Base-by-base conservation (phyloP, 23 tunicate species). In the Halocynthia roretzi region DNA sequence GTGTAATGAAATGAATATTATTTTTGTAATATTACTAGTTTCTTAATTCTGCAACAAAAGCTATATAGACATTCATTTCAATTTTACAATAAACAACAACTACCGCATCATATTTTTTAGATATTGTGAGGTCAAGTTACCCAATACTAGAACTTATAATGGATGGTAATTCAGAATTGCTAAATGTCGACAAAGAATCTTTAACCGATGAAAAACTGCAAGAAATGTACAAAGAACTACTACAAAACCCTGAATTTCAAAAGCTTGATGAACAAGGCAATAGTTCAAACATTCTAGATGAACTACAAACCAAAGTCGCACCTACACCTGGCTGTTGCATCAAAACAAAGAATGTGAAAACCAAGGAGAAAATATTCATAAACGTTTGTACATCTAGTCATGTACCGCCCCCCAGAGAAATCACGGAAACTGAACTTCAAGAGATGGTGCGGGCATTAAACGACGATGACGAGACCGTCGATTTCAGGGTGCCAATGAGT, bases 301-400 rank as follows among this genome's bases (percentile, higher is more conserved):
- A 70, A 55, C 77, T 53, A 5, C 87, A 84, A 81, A 76, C 58
- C 55, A 81, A 54, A n/a, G 87, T 92, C 5, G 68, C 77, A 73
- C 98, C 98, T 14, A 92, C 98, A 6, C 98, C 98, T 57, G 98
- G 98, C 7, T 84, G 83, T 52, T 92, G 98, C 62, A 68, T 92
- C 0, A 92, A 92, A 75, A 92, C 98, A 7, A 81, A 81, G 71
- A 77, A 85, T 61, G 48, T 57, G 15, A 77, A 81, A 66, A 91
- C 77, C n/a, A 68, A 77, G n/a, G 90, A 85, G 73, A 83, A 92
- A 52, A 85, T 92, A 6, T 92, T 92, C 63, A 82, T 92, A 22
- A 92, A 92, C 71, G 75, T 92, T 51, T 92, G 98, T 60, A 92
- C 92, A 0, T 92, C 98, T 10, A 92, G 98, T 53, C 72, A 75